Evolutionary conservation across 2,797 vertebrate genomes (phyloP), one percentile per base, ranked within the genome.

Genomic region (Mus spretus): DNA sequence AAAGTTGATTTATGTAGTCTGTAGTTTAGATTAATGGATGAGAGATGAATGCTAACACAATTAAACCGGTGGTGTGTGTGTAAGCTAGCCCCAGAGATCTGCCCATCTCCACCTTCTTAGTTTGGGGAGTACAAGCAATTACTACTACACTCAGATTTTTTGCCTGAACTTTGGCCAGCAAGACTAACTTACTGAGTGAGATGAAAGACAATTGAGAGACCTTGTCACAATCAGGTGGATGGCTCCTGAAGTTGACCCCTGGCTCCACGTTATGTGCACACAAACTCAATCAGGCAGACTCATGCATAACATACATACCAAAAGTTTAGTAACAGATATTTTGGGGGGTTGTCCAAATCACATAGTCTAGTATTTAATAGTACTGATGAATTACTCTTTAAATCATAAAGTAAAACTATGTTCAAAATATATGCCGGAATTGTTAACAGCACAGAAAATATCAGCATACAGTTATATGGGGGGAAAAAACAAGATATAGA

Each of bases 371-470:
- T 87, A 59, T 53, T 85, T 40, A 72, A 79, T 17, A 88, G 22
- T 87, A 28, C 12, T 55, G n/a, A 83, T 79, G 40, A 93, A 70
- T 61, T 77, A 3, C 34, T 82, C 81, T 95, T 78, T 24, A 77
- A 93, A 93, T 77, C 9, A 28, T 92, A 75, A 93, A 53, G 10
- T 74, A 78, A 82, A 65, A 37, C 24, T 80, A 90, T 74, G 72
- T 85, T 82, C 59, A 72, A 87, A 96, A 95, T 50, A 82, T 26
- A 53, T 14, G 28, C n/a, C 61, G 37, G 37, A 92, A 75, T 89
- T 75, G 86, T 44, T 85, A 92, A 77, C 53, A 44, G 9, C 17
- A 74, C 22, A 24, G n/a, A 31, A 78, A 95, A 83, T 82, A 80
- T 53, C 28, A 50, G 28, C 75, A 80, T 31, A 85, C 6, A 79